Percentiles rank a stretch among this genome's conserved stretches.
phyloP scores from a whole-genome alignment of 35 echinoderm and acorn worm genomes.

The Eucidaris tribuloides region DNA sequence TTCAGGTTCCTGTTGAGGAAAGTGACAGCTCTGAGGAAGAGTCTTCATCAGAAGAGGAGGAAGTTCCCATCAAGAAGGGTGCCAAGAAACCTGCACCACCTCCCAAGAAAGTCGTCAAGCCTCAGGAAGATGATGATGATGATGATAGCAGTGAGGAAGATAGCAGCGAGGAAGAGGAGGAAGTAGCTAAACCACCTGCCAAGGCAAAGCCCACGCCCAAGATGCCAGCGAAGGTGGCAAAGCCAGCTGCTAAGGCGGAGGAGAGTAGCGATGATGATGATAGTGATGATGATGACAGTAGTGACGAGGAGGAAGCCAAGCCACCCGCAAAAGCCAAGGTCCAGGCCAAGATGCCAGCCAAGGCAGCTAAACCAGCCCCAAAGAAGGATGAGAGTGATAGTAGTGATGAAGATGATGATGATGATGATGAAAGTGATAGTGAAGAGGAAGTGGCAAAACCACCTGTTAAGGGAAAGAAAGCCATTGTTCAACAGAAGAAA shows the following conservation, averaged over 20 bases:
- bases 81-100: neutral
- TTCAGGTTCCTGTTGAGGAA: no score
- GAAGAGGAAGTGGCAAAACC: constrained; percentile 13
- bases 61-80: constrained; percentile 11
- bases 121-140: neutral
- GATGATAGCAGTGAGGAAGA: constrained; percentile 23
- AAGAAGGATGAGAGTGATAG: neutral
- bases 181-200: neutral
- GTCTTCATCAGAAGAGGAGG: neutral
- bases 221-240: constrained; percentile 1
- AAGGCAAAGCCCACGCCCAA: neutral
- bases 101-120: constrained; percentile 22
- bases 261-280: neutral
- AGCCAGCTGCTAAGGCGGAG: neutral
- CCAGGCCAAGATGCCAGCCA: neutral
- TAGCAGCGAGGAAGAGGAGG: constrained; percentile 30
- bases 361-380: neutral
- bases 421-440: neutral
- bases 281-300: neutral
- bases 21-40: neutral
- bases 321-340: constrained; percentile 6
- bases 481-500: neutral
- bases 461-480: neutral
- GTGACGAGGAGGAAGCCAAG: constrained; percentile 9
- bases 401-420: neutral